phyloP scores from a whole-genome alignment of 1,140 invertebrate species.

The Bradynema listronoti region DNA sequence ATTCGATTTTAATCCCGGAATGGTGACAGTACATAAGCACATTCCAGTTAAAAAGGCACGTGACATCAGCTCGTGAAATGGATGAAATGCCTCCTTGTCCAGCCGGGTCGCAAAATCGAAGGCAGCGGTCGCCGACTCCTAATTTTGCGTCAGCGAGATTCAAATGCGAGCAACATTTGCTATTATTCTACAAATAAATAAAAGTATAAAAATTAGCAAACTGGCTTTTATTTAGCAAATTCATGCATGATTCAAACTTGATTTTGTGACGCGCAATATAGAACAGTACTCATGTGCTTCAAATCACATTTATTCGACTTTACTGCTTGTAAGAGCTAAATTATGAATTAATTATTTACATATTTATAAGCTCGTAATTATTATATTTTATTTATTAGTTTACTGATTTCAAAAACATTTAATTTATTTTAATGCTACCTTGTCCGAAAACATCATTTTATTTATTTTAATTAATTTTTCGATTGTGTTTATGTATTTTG shows the following conservation, averaged over 20 bases:
- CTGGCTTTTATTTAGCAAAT: neutral
- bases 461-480: too few relatives aligned
- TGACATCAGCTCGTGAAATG: conserved; percentile 40
- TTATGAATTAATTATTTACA: too few relatives aligned
- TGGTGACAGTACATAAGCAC: conserved; percentile 48
- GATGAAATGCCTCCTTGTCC: conserved; percentile 41
- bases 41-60: conserved; percentile 47
- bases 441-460: too few relatives aligned
- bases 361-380: too few relatives aligned
- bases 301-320: conserved; percentile 43
- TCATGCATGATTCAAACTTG: conserved; percentile 16
- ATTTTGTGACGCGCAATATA: conserved; percentile 47
- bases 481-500: too few relatives aligned
- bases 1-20: conserved; percentile 40
- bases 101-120: conserved; percentile 45
- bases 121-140: conserved; percentile 41
- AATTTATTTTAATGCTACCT: too few relatives aligned
- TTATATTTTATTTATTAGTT: too few relatives aligned
- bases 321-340: conserved; percentile 40
- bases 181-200: conserved; percentile 36
- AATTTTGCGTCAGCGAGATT: conserved; percentile 42
- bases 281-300: conserved; percentile 39
- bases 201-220: neutral
- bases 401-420: too few relatives aligned
- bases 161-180: conserved; percentile 42